phyloP scores from a whole-genome alignment of 2,113 vertebrate species.

The Trematomus loennbergii region DNA sequence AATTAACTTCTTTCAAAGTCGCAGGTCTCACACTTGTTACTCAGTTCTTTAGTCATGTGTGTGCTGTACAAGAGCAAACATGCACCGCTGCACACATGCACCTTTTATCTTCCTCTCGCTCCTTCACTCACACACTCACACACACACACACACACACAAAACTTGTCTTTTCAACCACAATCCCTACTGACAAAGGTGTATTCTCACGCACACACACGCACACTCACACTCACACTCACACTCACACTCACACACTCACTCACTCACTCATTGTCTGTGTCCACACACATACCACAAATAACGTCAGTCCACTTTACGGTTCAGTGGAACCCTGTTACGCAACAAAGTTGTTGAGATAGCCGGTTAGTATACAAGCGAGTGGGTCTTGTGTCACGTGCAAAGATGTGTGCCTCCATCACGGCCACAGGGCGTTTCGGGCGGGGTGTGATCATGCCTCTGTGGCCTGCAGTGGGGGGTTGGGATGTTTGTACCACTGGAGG shows the following conservation, averaged over 20 bases:
- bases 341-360: constrained; percentile 61
- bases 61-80: constrained; percentile 25
- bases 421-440: constrained; percentile 46
- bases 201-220: constrained; percentile 3
- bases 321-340: constrained; percentile 65
- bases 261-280: neutral
- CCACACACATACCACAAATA: constrained; percentile 38
- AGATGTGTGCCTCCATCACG: constrained; percentile 62
- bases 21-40: constrained; percentile 25
- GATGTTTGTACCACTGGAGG: constrained; percentile 40
- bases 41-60: constrained; percentile 42
- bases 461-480: constrained; percentile 57
- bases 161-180: constrained; percentile 31
- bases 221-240: neutral
- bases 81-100: constrained; percentile 1
- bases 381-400: constrained; percentile 59
- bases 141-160: neutral
- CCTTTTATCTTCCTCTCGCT: neutral
- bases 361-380: constrained; percentile 51
- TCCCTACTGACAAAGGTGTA: constrained; percentile 21
- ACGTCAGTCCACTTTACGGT: constrained; percentile 56
- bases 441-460: constrained; percentile 50
- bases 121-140: neutral
- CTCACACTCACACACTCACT: constrained; percentile 3
- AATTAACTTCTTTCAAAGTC: constrained; percentile 16